Conservation (phyloP, 2,888 invertebrate species). For the Ypsolopha sequella region DNA sequence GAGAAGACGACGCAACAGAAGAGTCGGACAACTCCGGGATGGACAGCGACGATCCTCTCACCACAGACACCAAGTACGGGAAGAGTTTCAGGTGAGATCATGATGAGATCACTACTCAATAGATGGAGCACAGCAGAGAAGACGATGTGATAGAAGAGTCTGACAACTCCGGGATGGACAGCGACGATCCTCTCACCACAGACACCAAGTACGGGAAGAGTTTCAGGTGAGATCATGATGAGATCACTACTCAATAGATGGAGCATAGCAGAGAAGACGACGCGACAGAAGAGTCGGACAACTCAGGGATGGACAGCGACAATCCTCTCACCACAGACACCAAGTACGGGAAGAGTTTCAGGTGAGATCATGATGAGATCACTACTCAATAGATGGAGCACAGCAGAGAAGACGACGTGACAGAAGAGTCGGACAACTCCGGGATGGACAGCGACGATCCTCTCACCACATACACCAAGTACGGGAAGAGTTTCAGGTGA, state of each 20-base stretch:
- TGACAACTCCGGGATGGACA: conserved; percentile 58
- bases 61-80: conserved; percentile 76
- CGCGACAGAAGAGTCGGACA: conserved; percentile 46
- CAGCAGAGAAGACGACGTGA: conserved; percentile 12
- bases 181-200: conserved; percentile 57
- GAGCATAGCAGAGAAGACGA: background rate
- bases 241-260: too few species aligned
- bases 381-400: conserved; percentile 16
- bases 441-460: conserved; percentile 65
- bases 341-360: conserved; percentile 83
- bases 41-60: conserved; percentile 63
- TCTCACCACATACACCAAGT: conserved; percentile 73
- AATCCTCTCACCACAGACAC: conserved; percentile 70
- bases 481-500: conserved; percentile 84
- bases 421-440: conserved; percentile 51
- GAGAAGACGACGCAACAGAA: conserved; percentile 38
- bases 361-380: conserved; percentile 48
- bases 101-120: too few species aligned
- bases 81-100: conserved; percentile 84
- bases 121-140: conserved; percentile 32
- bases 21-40: conserved; percentile 57
- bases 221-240: conserved; percentile 80
- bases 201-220: conserved; percentile 84
- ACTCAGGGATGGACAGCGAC: conserved; percentile 60
- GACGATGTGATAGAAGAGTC: conserved; percentile 46